These are phyloP conservation scores for Ectobius pallidus DNA, from an alignment of 2,888 invertebrate genomes.

Conservation along the genomic window DNA sequence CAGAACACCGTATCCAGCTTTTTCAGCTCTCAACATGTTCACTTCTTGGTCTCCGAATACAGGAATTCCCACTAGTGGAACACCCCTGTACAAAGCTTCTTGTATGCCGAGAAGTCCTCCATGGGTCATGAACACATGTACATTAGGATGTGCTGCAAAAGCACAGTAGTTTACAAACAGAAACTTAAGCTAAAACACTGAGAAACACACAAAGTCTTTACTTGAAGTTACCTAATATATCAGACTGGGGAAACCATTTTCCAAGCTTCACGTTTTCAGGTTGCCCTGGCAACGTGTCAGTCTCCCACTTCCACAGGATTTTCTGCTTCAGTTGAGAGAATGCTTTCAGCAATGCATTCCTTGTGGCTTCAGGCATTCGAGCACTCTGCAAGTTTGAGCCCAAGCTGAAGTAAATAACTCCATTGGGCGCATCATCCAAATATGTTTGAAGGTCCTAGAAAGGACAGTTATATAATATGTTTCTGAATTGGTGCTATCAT, in stretches of 20 bases:
- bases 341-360: slow-evolving; percentile 51
- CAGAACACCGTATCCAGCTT: slow-evolving; percentile 53
- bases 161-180: too few relatives aligned
- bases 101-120: slow-evolving; percentile 62
- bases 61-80: slow-evolving; percentile 46
- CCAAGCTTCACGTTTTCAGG: slow-evolving; percentile 59
- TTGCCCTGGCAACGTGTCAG: slow-evolving; percentile 53
- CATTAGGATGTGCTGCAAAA: slow-evolving; percentile 58
- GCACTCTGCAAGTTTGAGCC: slow-evolving; percentile 56
- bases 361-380: slow-evolving; percentile 52
- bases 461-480: too few relatives aligned
- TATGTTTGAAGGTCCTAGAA: slow-evolving; percentile 54
- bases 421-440: slow-evolving; percentile 55
- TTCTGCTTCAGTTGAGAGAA: slow-evolving; percentile 57
- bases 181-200: too few relatives aligned
- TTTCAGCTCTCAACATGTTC: slow-evolving; percentile 53
- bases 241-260: slow-evolving; percentile 74
- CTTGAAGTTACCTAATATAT: slow-evolving; percentile 60
- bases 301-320: slow-evolving; percentile 59
- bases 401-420: slow-evolving; percentile 60
- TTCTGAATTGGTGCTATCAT: too few relatives aligned
- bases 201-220: too few relatives aligned
- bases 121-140: slow-evolving; percentile 64
- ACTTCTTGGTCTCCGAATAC: slow-evolving; percentile 49
- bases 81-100: slow-evolving; percentile 46